These are phyloP conservation scores for Sitta carolinensis DNA, from an alignment of 2,797 vertebrate genomes.

Conservation along the genomic window DNA sequence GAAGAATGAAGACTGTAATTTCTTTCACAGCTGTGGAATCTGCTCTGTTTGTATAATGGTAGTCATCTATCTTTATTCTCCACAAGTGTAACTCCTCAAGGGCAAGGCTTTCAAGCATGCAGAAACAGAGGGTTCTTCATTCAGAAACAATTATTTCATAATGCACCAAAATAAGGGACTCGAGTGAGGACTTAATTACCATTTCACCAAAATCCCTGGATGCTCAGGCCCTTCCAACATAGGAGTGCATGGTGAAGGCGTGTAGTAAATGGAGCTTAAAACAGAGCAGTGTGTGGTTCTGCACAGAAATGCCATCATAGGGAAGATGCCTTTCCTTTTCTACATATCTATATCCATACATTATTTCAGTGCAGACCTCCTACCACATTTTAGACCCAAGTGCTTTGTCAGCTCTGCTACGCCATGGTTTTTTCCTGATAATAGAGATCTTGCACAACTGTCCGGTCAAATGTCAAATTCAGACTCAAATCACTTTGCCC, in stretches of 20 bases:
- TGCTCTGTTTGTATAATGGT: conserved; percentile 49
- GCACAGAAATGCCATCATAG: neutral
- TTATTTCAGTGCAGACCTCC: neutral
- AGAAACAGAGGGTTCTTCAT: conserved; percentile 24
- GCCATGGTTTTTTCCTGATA: neutral
- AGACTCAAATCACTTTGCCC: neutral
- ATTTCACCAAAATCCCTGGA: conserved; percentile 25
- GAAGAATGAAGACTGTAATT: conserved; percentile 13
- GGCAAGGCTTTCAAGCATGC: conserved; percentile 43
- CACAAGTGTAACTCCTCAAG: conserved; percentile 42
- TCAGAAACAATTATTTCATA: conserved; percentile 47
- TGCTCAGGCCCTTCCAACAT: neutral
- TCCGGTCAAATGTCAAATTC: neutral
- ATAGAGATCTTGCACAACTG: neutral
- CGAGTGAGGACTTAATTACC: conserved; percentile 38
- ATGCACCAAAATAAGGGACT: conserved; percentile 29
- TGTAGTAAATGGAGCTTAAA: neutral
- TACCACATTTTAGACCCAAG: neutral
- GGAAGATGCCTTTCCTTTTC: neutral
- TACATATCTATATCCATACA: neutral
- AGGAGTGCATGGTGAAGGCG: neutral
- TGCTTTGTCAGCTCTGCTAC: neutral
- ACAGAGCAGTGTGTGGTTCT: neutral
- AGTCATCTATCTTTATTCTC: conserved; percentile 54
- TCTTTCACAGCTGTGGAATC: conserved; percentile 27